These are phyloP conservation scores for Erebia palarica DNA, from an alignment of 2,888 invertebrate species.

Conservation along the genomic window DNA sequence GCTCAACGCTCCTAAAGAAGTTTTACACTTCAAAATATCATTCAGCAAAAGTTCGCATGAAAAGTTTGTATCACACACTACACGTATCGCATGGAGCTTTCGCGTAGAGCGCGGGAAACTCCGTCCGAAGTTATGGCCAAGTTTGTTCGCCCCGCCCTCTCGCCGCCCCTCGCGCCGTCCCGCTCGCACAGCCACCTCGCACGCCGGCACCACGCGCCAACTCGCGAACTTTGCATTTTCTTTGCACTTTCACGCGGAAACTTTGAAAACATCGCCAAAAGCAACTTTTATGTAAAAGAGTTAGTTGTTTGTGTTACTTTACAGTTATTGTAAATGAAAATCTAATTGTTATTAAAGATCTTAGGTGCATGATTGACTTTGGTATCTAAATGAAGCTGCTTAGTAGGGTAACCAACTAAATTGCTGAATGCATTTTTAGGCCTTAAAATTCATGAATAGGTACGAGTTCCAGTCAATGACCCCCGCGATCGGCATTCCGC, in stretches of 20 bases:
- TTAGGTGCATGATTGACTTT: not conserved
- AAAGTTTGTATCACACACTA: constrained; percentile 9
- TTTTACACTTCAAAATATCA: too few relatives aligned
- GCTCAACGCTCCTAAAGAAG: too few relatives aligned
- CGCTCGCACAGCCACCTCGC: constrained; percentile 60
- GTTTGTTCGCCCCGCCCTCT: constrained; percentile 63
- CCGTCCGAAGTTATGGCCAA: constrained; percentile 58
- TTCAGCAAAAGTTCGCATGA: not conserved
- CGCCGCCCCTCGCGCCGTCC: constrained; percentile 58
- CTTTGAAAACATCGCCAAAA: constrained; percentile 11
- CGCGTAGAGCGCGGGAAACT: constrained; percentile 57
- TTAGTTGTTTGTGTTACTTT: not conserved
- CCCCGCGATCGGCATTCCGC: constrained; percentile 59
- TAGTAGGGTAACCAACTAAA: not conserved
- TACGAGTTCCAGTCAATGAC: constrained; percentile 52
- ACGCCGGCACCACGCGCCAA: constrained; percentile 47
- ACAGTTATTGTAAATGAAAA: too few relatives aligned
- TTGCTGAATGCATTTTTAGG: not conserved
- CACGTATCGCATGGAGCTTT: constrained; percentile 17
- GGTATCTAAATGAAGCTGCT: not conserved
- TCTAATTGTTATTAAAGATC: not conserved
- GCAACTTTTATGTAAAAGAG: not conserved
- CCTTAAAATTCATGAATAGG: constrained; percentile 22
- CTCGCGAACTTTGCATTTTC: constrained; percentile 39
- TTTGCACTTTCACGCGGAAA: constrained; percentile 31